A percentile compares a stretch with the other conserved stretches of the same genome.
Conservation (phyloP, 2,888 invertebrate species). For the Conchocele bisecta region DNA sequence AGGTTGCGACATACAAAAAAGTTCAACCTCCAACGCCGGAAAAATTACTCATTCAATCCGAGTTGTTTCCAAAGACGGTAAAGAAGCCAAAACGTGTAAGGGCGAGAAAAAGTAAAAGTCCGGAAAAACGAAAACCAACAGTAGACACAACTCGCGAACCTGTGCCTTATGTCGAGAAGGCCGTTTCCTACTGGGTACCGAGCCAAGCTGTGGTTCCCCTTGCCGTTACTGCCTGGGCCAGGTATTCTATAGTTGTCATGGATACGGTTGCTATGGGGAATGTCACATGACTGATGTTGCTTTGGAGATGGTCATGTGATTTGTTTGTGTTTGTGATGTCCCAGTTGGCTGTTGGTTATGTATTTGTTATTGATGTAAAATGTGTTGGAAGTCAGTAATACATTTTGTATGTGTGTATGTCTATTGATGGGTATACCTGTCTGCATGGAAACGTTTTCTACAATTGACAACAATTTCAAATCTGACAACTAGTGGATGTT, state of each 20-base stretch:
- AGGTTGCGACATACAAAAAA: slow-evolving; percentile 46
- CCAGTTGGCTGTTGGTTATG: slow-evolving; percentile 6
- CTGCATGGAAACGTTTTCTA: no score
- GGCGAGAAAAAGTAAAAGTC: slow-evolving; percentile 44
- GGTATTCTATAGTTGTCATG: no score
- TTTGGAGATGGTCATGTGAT: slow-evolving; percentile 43
- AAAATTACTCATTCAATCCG: slow-evolving; percentile 43
- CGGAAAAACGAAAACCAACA: background rate
- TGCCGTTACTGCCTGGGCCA: slow-evolving; percentile 54
- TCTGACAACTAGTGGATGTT: no score
- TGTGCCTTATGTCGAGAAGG: slow-evolving; percentile 49
- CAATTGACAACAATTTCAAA: no score
- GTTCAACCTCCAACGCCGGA: slow-evolving; percentile 49
- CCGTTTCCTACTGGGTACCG: slow-evolving; percentile 48
- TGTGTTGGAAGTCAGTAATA: no score
- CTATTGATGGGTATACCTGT: no score
- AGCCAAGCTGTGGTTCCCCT: slow-evolving; percentile 52
- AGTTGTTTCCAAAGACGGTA: slow-evolving; percentile 34
- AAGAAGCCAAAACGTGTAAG: slow-evolving; percentile 44
- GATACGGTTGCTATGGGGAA: no score
- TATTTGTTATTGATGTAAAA: no score
- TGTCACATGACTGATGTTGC: no score
- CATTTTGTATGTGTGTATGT: no score
- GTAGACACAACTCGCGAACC: slow-evolving; percentile 26
- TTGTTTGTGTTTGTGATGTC: slow-evolving; percentile 1